A percentile compares a stretch with the other conserved stretches of the same genome.
phyloP scores from a whole-genome alignment of 2,888 invertebrate genomes.

The Anodontia alba region DNA sequence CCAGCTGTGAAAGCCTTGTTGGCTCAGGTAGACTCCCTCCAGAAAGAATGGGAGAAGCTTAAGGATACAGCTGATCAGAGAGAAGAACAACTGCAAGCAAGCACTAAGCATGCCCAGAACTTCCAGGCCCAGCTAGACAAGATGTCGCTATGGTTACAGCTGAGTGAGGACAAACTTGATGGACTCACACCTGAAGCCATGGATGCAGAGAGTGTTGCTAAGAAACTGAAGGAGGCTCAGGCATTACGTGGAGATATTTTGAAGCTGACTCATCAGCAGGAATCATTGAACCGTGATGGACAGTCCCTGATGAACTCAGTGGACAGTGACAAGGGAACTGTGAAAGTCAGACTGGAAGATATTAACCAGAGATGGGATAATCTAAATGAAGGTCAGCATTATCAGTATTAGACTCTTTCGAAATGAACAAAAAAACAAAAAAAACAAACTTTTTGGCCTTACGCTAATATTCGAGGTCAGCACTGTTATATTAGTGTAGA shows the following conservation, averaged over 20 bases:
- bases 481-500: too few relatives aligned
- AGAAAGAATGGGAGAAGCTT: slow-evolving; percentile 96
- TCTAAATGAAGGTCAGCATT: slow-evolving; percentile 85
- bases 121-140: slow-evolving; percentile 93
- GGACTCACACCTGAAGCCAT: slow-evolving; percentile 88
- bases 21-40: slow-evolving; percentile 94
- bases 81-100: slow-evolving; percentile 72
- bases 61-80: slow-evolving; percentile 93
- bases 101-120: slow-evolving; percentile 90
- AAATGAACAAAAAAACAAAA: too few relatives aligned
- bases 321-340: slow-evolving; percentile 95
- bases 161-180: slow-evolving; percentile 93
- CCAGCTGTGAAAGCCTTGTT: slow-evolving; percentile 52
- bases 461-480: too few relatives aligned
- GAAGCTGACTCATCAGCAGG: slow-evolving; percentile 97
- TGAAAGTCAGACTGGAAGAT: slow-evolving; percentile 92
- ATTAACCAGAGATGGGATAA: slow-evolving; percentile 96
- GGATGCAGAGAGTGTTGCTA: slow-evolving; percentile 91
- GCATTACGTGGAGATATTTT: slow-evolving; percentile 95
- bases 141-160: slow-evolving; percentile 90
- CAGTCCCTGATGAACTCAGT: slow-evolving; percentile 95
- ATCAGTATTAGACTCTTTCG: too few relatives aligned
- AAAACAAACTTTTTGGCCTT: too few relatives aligned
- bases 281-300: slow-evolving; percentile 88
- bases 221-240: slow-evolving; percentile 94